Conservation (phyloP, 1,140 invertebrate species). For the Apocrypta bakeri region DNA sequence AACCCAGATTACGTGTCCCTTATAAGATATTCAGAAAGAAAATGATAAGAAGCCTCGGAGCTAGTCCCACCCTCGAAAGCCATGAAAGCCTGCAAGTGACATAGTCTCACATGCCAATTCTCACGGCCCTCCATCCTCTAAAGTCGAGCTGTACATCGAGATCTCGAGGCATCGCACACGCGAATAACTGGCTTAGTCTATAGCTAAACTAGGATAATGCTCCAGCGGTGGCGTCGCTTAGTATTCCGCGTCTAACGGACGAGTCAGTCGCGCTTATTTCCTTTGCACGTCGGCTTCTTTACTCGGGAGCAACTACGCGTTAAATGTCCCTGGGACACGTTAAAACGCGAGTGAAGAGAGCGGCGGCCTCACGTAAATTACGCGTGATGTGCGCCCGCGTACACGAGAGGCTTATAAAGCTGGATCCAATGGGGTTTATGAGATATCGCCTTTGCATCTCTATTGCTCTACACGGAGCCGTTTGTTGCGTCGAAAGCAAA, state of each 20-base stretch:
- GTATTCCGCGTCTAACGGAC: neutral
- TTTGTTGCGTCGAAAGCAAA: too few relatives aligned
- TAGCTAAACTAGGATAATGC: neutral
- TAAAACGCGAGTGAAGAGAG: neutral
- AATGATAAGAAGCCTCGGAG: neutral
- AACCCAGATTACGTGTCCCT: neutral
- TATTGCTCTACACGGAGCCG: too few relatives aligned
- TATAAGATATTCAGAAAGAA: neutral
- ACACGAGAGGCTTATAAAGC: too few relatives aligned
- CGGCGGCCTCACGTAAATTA: too few relatives aligned
- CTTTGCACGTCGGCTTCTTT: neutral
- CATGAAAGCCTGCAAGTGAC: neutral
- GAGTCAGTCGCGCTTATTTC: neutral
- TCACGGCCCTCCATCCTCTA: neutral
- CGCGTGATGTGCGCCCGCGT: too few relatives aligned
- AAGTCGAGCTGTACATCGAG: neutral
- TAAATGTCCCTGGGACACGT: neutral
- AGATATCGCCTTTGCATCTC: too few relatives aligned
- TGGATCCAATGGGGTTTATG: too few relatives aligned
- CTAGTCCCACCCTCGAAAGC: neutral
- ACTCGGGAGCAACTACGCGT: neutral
- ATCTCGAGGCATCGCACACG: neutral
- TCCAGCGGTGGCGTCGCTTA: neutral
- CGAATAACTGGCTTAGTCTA: neutral
- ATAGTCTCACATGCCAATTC: neutral